Percentiles rank a stretch among this genome's conserved stretches.
Conservation (phyloP, 2,888 invertebrate genomes). For the Aporophyla nigra region DNA sequence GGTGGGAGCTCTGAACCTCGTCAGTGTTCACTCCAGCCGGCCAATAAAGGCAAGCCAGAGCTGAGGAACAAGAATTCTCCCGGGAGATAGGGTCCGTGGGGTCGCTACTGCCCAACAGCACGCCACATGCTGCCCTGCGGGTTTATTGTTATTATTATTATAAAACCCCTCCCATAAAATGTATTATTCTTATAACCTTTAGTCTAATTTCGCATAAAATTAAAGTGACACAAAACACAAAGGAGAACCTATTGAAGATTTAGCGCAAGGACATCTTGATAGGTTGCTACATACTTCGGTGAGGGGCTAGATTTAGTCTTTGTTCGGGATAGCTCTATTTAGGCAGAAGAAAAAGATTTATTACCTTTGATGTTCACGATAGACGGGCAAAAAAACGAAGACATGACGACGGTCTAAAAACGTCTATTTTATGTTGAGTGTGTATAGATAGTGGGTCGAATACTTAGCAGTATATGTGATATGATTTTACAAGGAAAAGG, state of each 20-base stretch:
- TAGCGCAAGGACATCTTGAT: slow-evolving; percentile 57
- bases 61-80: no score
- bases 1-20: no score
- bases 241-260: slow-evolving; percentile 50
- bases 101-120: no score
- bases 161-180: slow-evolving; percentile 28
- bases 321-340: slow-evolving; percentile 68
- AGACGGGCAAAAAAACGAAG: slow-evolving; percentile 65
- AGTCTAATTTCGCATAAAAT: slow-evolving; percentile 55
- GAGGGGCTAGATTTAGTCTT: slow-evolving; percentile 52
- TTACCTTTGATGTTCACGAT: slow-evolving; percentile 68
- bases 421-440: slow-evolving; percentile 56
- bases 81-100: no score
- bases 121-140: no score
- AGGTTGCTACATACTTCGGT: slow-evolving; percentile 45
- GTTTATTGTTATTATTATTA: no score
- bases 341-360: slow-evolving; percentile 71
- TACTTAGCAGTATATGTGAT: slow-evolving; percentile 35
- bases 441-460: slow-evolving; percentile 46
- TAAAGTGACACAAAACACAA: slow-evolving; percentile 54
- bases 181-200: slow-evolving; percentile 15
- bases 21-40: no score
- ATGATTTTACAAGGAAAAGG: slow-evolving; percentile 25
- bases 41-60: no score
- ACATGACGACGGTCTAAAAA: slow-evolving; percentile 62